phyloP scores from a whole-genome alignment of 2,888 invertebrate species.

The Nomada hirtipes region DNA sequence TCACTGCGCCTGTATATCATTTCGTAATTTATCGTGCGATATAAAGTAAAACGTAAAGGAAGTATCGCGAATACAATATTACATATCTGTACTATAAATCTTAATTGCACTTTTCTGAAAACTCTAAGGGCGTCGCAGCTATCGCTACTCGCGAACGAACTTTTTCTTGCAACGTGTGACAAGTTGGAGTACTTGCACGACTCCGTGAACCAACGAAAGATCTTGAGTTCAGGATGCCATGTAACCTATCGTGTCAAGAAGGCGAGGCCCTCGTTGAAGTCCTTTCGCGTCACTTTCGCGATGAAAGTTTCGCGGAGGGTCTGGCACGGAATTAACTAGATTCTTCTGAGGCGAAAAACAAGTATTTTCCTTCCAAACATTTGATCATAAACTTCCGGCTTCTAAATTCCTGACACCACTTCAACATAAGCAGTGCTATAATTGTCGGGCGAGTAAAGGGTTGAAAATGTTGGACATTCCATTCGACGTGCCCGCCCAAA shows the following conservation, averaged over 20 bases:
- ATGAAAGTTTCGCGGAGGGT: slow-evolving; percentile 10
- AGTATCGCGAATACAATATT: too few species aligned
- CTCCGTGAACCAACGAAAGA: slow-evolving; percentile 36
- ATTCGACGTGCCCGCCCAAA: too few species aligned
- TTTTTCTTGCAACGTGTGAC: neutral
- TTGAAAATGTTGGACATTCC: too few species aligned
- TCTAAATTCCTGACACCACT: neutral
- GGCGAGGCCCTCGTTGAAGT: slow-evolving; percentile 19
- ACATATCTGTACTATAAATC: too few species aligned
- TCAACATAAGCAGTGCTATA: too few species aligned
- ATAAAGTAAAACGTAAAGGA: too few species aligned
- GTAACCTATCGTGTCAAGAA: slow-evolving; percentile 25
- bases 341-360: neutral
- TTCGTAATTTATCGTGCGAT: too few species aligned
- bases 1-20: too few species aligned
- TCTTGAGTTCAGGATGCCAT: slow-evolving; percentile 15
- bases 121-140: neutral
- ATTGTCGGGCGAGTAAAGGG: too few species aligned
- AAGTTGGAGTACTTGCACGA: slow-evolving; percentile 26
- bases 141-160: neutral
- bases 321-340: slow-evolving; percentile 34
- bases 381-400: neutral
- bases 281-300: slow-evolving; percentile 15
- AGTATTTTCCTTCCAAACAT: neutral
- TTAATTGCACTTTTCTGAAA: too few species aligned